Evolutionary conservation across 2,797 vertebrate species (phyloP), one percentile per base, ranked within the genome.

Genomic region (Orientallactaga sibirica): DNA sequence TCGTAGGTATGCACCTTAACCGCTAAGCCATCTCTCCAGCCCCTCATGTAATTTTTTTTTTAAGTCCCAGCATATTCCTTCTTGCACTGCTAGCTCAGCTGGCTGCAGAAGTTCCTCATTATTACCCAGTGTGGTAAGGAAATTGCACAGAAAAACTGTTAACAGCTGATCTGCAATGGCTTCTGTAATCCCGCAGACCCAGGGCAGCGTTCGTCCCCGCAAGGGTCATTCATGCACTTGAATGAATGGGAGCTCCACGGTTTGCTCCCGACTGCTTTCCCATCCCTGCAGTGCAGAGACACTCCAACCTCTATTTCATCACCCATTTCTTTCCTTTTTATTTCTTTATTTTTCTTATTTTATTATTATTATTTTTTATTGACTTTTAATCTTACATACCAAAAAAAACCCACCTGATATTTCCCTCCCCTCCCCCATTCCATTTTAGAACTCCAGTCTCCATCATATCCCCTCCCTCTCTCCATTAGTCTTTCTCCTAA

Each of bases 291-390:
- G 24, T 82, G 27, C 24, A 16, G 18, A 80, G 27, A 58, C 4
- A 75, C 29, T 78, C 62, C 0, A 83, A 29, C 1, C 5, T 66
- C 0, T 68, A 7, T 70, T 89, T 79, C 12, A 43, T 24, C 86
- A 2, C 16, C 27, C 58, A 1, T 73, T 55, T 33, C 25, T 94
- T 75, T 22, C 79, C 95, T 94, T 93, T 64, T 82, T 27, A 64
- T 27, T 25, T 29, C 48, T 20, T 55, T 37, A 37, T 37, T 37
- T 37, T 37, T n/a, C n/a, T n/a, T n/a, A n/a, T n/a, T n/a, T n/a
- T n/a, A n/a, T n/a, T n/a, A n/a, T n/a, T n/a, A n/a, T n/a, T n/a
- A n/a, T n/a, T n/a, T n/a, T n/a, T n/a, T n/a, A n/a, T n/a, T n/a
- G n/a, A n/a, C n/a, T n/a, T n/a, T n/a, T n/a, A n/a, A n/a, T n/a